Evolutionary conservation across 1,140 invertebrate genomes (phyloP).

Genomic region (Philotrypesis tridentata): DNA sequence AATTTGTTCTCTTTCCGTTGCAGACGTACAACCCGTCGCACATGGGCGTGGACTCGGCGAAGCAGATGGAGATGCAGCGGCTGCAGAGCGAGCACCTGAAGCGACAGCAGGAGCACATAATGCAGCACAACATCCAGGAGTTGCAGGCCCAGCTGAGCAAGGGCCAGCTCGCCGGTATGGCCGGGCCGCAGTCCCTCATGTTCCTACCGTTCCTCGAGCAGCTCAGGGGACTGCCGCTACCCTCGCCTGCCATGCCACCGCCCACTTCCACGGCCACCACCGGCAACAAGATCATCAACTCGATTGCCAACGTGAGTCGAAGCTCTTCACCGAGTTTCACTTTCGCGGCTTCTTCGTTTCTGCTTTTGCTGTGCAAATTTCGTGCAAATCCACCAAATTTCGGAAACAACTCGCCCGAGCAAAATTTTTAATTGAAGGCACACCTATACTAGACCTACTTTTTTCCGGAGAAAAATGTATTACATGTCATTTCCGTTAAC

Average conservation of each 20-base stretch:
- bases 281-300: conserved; percentile 73
- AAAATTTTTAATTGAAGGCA: neutral
- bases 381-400: no score
- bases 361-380: no score
- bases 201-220: conserved; percentile 79
- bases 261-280: conserved; percentile 68
- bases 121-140: conserved; percentile 76
- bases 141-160: conserved; percentile 75
- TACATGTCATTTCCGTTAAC: no score
- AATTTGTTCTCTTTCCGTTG: conserved; percentile 48
- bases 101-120: conserved; percentile 73
- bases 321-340: no score
- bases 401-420: neutral
- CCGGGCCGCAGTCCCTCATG: conserved; percentile 75
- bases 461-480: no score
- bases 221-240: conserved; percentile 68
- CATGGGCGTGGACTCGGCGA: conserved; percentile 71
- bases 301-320: conserved; percentile 69
- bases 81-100: conserved; percentile 74
- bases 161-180: conserved; percentile 67
- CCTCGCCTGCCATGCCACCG: conserved; percentile 63
- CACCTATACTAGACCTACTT: no score
- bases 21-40: conserved; percentile 68
- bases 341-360: no score
- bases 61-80: conserved; percentile 74